Percentiles rank a stretch among this genome's conserved stretches.
These are phyloP conservation scores for Labrus mixtus DNA, from an alignment of 2,113 vertebrate species.

Conservation along the genomic window DNA sequence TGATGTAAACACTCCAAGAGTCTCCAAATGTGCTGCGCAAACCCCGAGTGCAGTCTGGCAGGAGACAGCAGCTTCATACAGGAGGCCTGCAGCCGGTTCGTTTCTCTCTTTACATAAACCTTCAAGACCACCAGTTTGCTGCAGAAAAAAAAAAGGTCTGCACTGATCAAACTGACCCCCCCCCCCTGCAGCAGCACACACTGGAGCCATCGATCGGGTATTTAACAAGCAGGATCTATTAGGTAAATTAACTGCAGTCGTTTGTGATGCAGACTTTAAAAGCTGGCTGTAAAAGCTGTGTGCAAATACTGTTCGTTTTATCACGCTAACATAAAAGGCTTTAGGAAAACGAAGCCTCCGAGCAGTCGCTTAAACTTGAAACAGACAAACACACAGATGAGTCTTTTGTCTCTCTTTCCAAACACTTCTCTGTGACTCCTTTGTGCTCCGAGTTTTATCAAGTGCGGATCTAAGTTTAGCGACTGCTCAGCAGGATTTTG, in stretches of 20 bases:
- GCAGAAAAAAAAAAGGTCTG: too few relatives aligned
- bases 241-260: constrained; percentile 48
- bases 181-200: neutral
- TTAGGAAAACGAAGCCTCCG: constrained; percentile 13
- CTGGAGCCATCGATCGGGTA: neutral
- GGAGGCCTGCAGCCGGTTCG: too few relatives aligned
- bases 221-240: constrained; percentile 13
- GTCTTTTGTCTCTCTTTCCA: constrained; percentile 3
- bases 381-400: constrained; percentile 4
- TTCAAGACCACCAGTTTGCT: neutral
- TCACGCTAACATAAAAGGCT: neutral
- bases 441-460: constrained; percentile 1
- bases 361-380: neutral
- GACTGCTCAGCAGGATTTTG: neutral
- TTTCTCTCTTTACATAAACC: neutral
- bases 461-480: constrained; percentile 27
- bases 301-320: constrained; percentile 3
- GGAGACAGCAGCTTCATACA: neutral
- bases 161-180: neutral
- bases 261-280: neutral
- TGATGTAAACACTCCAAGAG: constrained; percentile 25
- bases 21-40: constrained; percentile 13
- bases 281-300: neutral
- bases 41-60: neutral
- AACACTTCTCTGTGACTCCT: neutral